phyloP scores from a whole-genome alignment of 2,888 invertebrate genomes.

The Hetaerina titia region DNA sequence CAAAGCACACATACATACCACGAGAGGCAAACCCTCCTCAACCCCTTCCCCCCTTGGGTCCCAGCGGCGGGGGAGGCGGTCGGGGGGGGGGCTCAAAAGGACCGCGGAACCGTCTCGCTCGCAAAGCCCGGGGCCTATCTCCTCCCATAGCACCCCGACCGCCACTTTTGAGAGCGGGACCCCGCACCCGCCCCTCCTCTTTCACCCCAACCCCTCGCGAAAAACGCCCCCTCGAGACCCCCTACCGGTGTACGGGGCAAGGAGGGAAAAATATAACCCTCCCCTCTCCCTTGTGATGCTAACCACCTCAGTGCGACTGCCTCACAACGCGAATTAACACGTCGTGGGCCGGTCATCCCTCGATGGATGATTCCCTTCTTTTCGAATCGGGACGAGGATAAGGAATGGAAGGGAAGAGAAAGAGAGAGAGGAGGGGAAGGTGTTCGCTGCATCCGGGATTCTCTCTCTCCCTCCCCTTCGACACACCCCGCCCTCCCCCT shows the following conservation, averaged over 20 bases:
- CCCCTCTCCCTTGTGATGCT: too few species aligned
- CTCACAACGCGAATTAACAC: too few species aligned
- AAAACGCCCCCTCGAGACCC: neutral
- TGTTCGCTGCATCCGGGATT: slow-evolving; percentile 49
- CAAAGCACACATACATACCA: too few species aligned
- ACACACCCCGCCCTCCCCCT: neutral
- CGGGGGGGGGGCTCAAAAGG: neutral
- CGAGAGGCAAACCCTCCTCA: too few species aligned
- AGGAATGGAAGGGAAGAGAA: neutral
- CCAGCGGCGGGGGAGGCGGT: too few species aligned
- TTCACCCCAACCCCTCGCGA: neutral
- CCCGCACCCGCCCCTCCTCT: neutral
- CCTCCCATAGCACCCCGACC: neutral
- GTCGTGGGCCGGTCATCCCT: neutral
- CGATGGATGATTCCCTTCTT: neutral
- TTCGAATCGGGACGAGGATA: neutral
- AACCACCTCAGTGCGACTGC: too few species aligned
- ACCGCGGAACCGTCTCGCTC: neutral
- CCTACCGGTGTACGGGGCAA: too few species aligned
- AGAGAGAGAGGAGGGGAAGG: neutral
- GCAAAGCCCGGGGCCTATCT: neutral
- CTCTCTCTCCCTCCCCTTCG: neutral
- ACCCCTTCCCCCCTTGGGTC: too few species aligned
- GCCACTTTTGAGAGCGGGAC: neutral
- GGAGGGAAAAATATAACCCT: too few species aligned